Evolutionary conservation across 2,888 invertebrate species (phyloP).

Genomic region (Vannuccia rotundouncinata): DNA sequence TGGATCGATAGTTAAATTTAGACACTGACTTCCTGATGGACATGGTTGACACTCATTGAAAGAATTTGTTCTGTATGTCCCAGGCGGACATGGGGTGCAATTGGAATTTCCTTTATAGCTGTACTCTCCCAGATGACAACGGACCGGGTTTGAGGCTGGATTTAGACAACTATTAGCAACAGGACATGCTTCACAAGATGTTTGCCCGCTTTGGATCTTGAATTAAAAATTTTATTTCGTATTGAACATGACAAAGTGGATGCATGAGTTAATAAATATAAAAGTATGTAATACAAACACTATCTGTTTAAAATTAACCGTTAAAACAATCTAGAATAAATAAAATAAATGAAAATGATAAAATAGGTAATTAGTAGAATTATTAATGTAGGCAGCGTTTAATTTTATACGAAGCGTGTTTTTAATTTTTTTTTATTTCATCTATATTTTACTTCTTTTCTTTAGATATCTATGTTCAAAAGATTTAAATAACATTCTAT

Average conservation of each 20-base stretch:
- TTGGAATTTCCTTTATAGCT: background rate
- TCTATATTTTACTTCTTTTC: background rate
- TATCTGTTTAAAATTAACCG: too few relatives aligned
- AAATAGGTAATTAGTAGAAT: too few relatives aligned
- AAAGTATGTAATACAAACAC: too few relatives aligned
- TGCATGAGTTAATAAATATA: too few relatives aligned
- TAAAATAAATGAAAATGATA: too few relatives aligned
- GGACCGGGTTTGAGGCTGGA: background rate
- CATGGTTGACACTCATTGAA: background rate
- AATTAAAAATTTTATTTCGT: background rate
- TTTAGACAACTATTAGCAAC: background rate
- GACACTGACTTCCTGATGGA: background rate
- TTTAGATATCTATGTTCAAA: background rate
- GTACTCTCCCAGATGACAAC: background rate
- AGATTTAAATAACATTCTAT: background rate
- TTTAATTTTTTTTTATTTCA: background rate
- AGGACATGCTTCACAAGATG: background rate
- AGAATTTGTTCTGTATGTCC: background rate
- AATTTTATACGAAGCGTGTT: too few relatives aligned
- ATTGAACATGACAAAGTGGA: too few relatives aligned
- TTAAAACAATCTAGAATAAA: too few relatives aligned
- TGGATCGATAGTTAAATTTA: background rate
- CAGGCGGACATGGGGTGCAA: background rate
- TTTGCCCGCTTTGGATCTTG: background rate
- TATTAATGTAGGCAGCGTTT: too few relatives aligned